Conservation (phyloP, 2,113 vertebrate genomes). For the Lontra canadensis region DNA sequence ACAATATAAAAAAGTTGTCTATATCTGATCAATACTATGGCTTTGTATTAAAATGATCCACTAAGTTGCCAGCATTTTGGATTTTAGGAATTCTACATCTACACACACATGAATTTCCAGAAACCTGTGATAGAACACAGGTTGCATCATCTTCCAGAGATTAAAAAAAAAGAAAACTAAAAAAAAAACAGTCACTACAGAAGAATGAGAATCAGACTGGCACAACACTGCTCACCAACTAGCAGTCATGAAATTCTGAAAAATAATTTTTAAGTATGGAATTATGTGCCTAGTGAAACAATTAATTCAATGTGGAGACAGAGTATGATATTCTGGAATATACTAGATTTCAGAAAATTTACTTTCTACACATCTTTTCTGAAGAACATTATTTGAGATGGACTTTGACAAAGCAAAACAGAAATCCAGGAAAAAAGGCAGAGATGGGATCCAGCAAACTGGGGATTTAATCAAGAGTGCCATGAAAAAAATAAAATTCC, state of each 20-base stretch:
- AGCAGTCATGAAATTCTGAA: neutral
- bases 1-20: neutral
- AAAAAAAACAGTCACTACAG: neutral
- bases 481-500: neutral
- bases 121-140: neutral
- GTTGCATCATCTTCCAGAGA: neutral
- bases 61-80: neutral
- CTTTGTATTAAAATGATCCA: neutral
- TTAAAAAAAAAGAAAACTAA: neutral
- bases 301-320: neutral
- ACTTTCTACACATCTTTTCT: neutral
- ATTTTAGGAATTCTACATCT: neutral
- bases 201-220: neutral
- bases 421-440: neutral
- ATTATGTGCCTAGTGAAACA: neutral
- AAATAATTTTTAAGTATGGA: neutral
- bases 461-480: neutral
- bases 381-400: neutral
- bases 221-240: neutral
- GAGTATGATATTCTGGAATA: neutral
- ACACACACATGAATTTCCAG: neutral
- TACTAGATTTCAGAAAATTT: neutral
- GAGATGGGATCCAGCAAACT: neutral
- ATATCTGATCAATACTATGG: neutral
- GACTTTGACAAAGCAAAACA: neutral